Evolutionary conservation across 92 coral and sea anemone species (phyloP), one percentile per base, ranked within the genome.

Genomic region (Actinernus sp.): DNA sequence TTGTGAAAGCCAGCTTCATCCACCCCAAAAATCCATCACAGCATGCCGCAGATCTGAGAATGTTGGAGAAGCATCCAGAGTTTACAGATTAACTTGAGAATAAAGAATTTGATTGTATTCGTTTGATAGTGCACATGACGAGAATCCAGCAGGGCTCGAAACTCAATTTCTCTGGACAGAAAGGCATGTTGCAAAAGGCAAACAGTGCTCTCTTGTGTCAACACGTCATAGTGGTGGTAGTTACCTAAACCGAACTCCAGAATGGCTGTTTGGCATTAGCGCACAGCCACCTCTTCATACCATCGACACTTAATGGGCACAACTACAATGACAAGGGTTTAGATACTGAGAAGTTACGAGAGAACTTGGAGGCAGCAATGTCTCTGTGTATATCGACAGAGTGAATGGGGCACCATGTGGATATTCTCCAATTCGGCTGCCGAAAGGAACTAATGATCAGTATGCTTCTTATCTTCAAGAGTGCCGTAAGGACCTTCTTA

Each of bases 391-490:
- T 13, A 72, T 81, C 7, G 39, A 81, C 45, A 12, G 75, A 2
- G 87, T 72, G 28, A 58, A 71, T 34, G 81, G 81, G 32, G 81
- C 76, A 68, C 85, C 75, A 31, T 81, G 81, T 63, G 76, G 75
- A 7, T 61, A 63, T 7, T 44, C 48, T 54, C 47, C 19, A 16
- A 71, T 63, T 21, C 36, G 58, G 45, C 64, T 71, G 21, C 28
- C 72, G 55, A 36, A 55, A 63, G 87, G 87, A 31, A 31, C 87
- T 8, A 17, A 48, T 31, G 87, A 71, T 40, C 17, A 54, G n/a
- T 38, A 79, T 40, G 65, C 71, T 1, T n/a, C 55, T 0, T 71
- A 72, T 45, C 62, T 81, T 11, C 74, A 71, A 40, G 26, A 56
- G 26, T 4, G 87, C 28, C 0, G 66, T 2, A 63, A 63, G 40